These are phyloP conservation scores for Drosophila hamatofila DNA, from an alignment of 2,888 invertebrate genomes.

Conservation along the genomic window DNA sequence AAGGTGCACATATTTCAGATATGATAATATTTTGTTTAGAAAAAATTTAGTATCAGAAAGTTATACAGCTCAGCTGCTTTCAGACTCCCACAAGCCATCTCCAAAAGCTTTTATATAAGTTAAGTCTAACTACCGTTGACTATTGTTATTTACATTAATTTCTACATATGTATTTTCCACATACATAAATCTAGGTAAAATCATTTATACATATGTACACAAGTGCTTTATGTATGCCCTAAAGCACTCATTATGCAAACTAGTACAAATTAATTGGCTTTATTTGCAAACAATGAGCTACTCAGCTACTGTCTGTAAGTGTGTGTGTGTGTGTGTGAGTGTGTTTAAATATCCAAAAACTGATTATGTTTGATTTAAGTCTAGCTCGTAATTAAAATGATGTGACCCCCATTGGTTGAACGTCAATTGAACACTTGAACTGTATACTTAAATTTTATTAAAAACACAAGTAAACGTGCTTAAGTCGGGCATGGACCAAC, in stretches of 20 bases:
- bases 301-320: conserved; percentile 9
- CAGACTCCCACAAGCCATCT: neutral
- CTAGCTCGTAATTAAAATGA: conserved; percentile 73
- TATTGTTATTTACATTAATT: neutral
- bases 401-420: conserved; percentile 44
- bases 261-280: conserved; percentile 68
- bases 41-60: rapidly evolving
- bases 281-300: conserved; percentile 72
- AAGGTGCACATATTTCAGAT: too few relatives aligned
- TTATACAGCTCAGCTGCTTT: too few relatives aligned
- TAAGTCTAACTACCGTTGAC: neutral
- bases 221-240: neutral
- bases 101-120: neutral
- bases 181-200: neutral
- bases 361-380: conserved; percentile 59
- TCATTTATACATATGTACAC: neutral
- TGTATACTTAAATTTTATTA: conserved; percentile 4
- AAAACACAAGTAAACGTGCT: neutral
- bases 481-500: neutral
- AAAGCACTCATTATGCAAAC: conserved; percentile 31
- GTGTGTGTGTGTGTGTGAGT: neutral
- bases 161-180: neutral
- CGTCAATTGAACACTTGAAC: conserved; percentile 19
- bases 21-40: neutral
- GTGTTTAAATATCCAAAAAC: conserved; percentile 6